Percentiles rank a stretch among this genome's conserved stretches.
Conservation (phyloP, 2,888 invertebrate genomes). For the Drosophila pegasa region DNA sequence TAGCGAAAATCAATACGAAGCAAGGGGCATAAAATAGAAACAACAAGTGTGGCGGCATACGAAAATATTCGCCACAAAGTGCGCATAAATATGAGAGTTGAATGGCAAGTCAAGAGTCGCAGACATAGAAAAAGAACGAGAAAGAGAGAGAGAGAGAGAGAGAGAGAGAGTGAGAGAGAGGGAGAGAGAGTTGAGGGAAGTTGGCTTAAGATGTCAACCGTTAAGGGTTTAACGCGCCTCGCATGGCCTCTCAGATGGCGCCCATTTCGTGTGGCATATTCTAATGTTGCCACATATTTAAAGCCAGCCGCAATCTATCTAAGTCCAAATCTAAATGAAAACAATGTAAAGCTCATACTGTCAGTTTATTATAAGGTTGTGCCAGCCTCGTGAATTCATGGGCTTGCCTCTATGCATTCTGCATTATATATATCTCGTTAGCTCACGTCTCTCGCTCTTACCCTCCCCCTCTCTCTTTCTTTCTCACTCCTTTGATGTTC, state of each 20-base stretch:
- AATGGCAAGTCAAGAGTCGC: constrained; percentile 21
- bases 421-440: not conserved
- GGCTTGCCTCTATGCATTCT: constrained; percentile 13
- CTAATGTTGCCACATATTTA: constrained; percentile 18
- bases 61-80: constrained; percentile 54
- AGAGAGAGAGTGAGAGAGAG: too few relatives aligned
- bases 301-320: constrained; percentile 24
- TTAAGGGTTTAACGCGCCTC: constrained; percentile 27
- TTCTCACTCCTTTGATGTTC: not conserved
- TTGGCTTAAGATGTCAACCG: constrained; percentile 29
- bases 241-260: not conserved
- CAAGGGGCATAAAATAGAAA: constrained; percentile 44
- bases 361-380: constrained; percentile 21
- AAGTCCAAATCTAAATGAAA: constrained; percentile 25
- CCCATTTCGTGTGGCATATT: constrained; percentile 4
- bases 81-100: constrained; percentile 58
- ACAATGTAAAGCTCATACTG: constrained; percentile 21
- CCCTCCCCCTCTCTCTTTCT: not conserved
- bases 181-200: not conserved
- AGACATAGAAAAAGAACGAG: not conserved
- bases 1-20: constrained; percentile 59
- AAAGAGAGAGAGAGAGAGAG: not conserved
- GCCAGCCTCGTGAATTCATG: not conserved
- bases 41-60: constrained; percentile 28
- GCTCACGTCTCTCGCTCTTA: too few relatives aligned